Conservation (phyloP, 2,888 invertebrate species). For the Lamellibrachia satsuma region DNA sequence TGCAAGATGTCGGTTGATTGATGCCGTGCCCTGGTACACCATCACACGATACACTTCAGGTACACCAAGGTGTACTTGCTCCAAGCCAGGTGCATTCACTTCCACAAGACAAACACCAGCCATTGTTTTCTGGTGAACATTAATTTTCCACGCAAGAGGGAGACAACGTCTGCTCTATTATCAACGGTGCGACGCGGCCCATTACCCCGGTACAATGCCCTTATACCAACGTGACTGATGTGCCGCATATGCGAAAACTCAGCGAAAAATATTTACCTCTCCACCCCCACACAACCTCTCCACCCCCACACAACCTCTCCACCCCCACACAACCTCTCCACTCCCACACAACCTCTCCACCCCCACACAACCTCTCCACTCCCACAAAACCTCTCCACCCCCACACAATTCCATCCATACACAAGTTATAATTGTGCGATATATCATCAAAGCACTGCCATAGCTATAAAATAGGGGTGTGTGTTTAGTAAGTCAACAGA, state of each 20-base stretch:
- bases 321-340: too few species aligned
- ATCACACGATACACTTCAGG: not conserved
- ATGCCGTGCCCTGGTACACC: not conserved
- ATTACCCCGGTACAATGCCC: conserved; percentile 2
- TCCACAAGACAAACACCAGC: not conserved
- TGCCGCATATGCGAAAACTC: not conserved
- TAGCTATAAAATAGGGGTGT: not conserved
- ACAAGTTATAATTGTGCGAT: not conserved
- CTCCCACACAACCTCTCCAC: too few species aligned
- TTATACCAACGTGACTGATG: conserved; percentile 6
- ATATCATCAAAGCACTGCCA: not conserved
- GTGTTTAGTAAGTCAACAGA: not conserved
- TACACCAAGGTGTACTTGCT: not conserved
- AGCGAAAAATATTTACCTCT: not conserved
- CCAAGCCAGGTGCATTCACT: not conserved
- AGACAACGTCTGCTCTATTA: not conserved
- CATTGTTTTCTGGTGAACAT: not conserved
- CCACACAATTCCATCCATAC: not conserved
- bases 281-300: not conserved
- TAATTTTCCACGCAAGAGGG: not conserved
- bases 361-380: not conserved
- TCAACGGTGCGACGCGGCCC: not conserved
- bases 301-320: too few species aligned
- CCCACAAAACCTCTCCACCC: not conserved
- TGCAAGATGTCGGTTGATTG: not conserved